Evolutionary conservation across 2,888 invertebrate species (phyloP).

Genomic region (Cephus pygmeus): DNA sequence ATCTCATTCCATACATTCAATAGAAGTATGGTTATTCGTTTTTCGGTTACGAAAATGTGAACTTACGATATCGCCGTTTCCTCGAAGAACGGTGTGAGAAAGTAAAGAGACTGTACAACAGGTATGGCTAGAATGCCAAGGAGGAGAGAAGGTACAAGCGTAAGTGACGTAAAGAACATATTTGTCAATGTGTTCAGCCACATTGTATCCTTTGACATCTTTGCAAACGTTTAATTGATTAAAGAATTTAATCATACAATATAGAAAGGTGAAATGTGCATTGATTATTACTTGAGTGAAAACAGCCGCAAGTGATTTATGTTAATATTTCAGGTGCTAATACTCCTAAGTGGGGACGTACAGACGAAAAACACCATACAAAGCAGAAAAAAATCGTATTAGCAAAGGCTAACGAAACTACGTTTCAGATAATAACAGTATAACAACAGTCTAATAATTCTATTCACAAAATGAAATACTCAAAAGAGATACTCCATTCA

Average conservation of each 20-base stretch:
- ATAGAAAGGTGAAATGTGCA: neutral
- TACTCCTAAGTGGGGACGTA: no score
- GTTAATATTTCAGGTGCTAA: no score
- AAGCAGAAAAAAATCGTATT: no score
- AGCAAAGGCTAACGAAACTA: no score
- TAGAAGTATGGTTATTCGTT: no score
- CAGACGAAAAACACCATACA: no score
- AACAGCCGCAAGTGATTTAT: no score
- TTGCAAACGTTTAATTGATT: slow-evolving; percentile 12
- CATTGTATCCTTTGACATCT: slow-evolving; percentile 39
- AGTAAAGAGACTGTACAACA: slow-evolving; percentile 53
- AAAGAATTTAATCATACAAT: neutral
- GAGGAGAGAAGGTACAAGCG: slow-evolving; percentile 55
- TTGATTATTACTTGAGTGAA: neutral
- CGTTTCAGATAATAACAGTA: neutral
- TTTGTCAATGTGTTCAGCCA: slow-evolving; percentile 41
- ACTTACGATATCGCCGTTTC: slow-evolving; percentile 39
- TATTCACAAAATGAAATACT: slow-evolving; percentile 5
- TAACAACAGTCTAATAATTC: neutral
- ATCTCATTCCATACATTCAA: no score
- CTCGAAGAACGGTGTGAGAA: slow-evolving; percentile 53
- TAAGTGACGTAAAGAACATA: slow-evolving; percentile 48
- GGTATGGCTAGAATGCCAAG: slow-evolving; percentile 54
- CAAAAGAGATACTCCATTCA: neutral
- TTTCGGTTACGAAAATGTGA: no score